Percentiles rank a stretch among this genome's conserved stretches.
These are phyloP conservation scores for Arnoldichthys spilopterus DNA, from an alignment of 2,797 vertebrate species.

Conservation along the genomic window DNA sequence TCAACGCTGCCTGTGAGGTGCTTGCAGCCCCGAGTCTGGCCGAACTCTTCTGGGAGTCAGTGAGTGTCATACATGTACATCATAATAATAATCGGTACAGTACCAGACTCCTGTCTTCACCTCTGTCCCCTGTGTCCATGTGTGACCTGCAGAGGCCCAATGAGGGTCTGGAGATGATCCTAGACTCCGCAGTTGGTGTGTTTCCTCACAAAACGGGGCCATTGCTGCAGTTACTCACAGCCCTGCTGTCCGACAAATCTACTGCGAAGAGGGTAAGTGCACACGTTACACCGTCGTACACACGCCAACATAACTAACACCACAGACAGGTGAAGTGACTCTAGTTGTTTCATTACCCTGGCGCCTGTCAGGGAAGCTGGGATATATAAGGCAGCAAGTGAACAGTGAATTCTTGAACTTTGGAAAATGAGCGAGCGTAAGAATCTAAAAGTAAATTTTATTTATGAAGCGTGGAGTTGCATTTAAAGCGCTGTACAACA, in stretches of 20 bases:
- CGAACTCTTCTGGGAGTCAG: constrained; percentile 96
- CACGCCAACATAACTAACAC: too few species aligned
- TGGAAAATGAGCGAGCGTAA: too few species aligned
- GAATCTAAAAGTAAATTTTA: too few species aligned
- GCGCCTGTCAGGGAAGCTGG: too few species aligned
- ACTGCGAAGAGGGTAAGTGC: constrained; percentile 91
- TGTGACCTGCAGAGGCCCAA: constrained; percentile 84
- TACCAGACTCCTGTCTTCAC: too few species aligned
- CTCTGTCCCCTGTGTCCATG: constrained; percentile 19
- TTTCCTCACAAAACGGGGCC: constrained; percentile 92
- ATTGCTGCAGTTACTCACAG: constrained; percentile 90
- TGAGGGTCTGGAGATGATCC: constrained; percentile 90
- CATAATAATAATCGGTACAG: not conserved
- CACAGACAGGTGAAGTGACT: too few species aligned
- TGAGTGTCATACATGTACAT: constrained; percentile 69
- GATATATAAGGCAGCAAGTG: too few species aligned
- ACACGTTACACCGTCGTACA: not conserved
- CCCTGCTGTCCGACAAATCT: constrained; percentile 92
- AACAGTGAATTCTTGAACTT: too few species aligned
- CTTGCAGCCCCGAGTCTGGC: constrained; percentile 91
- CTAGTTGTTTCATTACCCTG: too few species aligned
- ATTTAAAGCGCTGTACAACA: too few species aligned
- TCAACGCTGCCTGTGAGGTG: constrained; percentile 93
- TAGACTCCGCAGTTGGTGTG: constrained; percentile 94
- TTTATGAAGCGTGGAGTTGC: too few species aligned